phyloP scores from a whole-genome alignment of 2,113 vertebrate genomes.

The Telmatochromis brichardi region DNA sequence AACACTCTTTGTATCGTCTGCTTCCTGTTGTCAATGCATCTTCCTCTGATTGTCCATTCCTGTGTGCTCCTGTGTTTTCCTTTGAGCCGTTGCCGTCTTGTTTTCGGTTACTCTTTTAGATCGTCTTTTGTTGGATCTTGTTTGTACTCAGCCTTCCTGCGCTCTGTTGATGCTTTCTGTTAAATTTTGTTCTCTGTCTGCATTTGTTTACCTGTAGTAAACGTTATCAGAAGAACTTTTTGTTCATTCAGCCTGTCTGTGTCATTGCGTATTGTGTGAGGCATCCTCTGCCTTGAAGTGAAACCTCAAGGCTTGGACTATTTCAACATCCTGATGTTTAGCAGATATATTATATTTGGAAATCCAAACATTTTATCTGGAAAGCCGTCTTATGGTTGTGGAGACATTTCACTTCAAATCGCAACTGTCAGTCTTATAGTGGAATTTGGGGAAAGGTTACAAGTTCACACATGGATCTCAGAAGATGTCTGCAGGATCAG shows the following conservation, averaged over 20 bases:
- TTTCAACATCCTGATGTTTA: neutral
- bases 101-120: neutral
- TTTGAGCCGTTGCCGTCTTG: neutral
- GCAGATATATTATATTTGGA: neutral
- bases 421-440: neutral
- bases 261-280: neutral
- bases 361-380: neutral
- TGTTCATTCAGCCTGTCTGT: neutral
- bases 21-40: neutral
- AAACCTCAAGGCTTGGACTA: neutral
- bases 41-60: neutral
- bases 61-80: neutral
- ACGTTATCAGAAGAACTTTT: neutral
- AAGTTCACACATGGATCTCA: neutral
- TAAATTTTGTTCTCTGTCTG: neutral
- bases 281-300: neutral
- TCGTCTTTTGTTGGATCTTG: neutral
- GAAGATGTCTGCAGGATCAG: neutral
- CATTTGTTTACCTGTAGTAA: neutral
- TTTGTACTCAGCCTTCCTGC: neutral
- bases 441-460: neutral
- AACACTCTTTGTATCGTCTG: neutral
- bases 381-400: neutral
- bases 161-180: neutral
- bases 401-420: neutral